Evolutionary conservation across 2,797 vertebrate genomes (phyloP).

Genomic region (Acestrorhynchus altus): DNA sequence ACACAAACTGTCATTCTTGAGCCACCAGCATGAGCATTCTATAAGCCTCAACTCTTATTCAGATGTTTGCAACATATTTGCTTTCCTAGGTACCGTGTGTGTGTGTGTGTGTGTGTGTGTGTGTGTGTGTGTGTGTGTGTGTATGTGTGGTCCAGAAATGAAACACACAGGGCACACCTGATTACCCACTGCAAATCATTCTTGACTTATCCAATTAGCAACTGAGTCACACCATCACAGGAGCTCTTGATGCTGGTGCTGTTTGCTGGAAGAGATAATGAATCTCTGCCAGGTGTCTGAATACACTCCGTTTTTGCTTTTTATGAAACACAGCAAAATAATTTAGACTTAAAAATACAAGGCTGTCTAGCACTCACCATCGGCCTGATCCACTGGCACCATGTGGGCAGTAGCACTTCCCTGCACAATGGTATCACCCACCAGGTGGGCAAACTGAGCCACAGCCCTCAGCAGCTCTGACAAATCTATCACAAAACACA

Average conservation of each 20-base stretch:
- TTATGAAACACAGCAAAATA: not conserved
- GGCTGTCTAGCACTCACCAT: slow-evolving; percentile 73
- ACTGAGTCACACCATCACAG: not conserved
- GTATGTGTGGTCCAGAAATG: not conserved
- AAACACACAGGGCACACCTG: not conserved
- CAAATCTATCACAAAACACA: slow-evolving; percentile 70
- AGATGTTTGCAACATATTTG: not conserved
- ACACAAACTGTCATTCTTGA: not conserved
- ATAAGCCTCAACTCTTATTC: not conserved
- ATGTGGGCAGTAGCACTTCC: slow-evolving; percentile 89
- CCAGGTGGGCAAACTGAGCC: slow-evolving; percentile 87
- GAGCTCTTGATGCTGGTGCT: not conserved
- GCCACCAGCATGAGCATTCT: not conserved
- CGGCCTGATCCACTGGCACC: slow-evolving; percentile 88
- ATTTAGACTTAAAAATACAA: not conserved
- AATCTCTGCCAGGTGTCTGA: not conserved
- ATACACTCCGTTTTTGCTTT: not conserved
- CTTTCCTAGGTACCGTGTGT: not conserved
- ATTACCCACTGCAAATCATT: slow-evolving; percentile 4
- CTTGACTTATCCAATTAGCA: not conserved
- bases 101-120: too few relatives aligned
- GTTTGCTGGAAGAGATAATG: not conserved
- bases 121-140: not conserved
- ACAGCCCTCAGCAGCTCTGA: slow-evolving; percentile 83
- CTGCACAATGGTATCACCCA: slow-evolving; percentile 89